Base-by-base conservation (phyloP, 2,888 invertebrate genomes). In the Caenorhabditis sp. region DNA sequence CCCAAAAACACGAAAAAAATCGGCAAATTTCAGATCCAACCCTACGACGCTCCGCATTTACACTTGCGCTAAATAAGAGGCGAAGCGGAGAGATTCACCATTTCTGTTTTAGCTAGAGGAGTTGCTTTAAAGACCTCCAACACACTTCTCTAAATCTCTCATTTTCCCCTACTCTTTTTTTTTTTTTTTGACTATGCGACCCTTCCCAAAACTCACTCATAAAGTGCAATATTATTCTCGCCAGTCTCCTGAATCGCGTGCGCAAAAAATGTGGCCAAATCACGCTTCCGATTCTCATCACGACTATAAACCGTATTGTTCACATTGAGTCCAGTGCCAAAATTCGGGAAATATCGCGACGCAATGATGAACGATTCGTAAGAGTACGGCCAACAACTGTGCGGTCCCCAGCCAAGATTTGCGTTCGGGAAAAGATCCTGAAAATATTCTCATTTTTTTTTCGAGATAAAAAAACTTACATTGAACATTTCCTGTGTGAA, bases 231-330 rank as follows among this genome's bases (percentile, higher is more conserved):
- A 54, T 85, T 81, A 67, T 83, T 85, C 65, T 85, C 83, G 53
- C 84, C 84, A 19, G 85, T 85, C 60, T 85, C 85, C 59, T 85
- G 85, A 10, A 85, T 75, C 1, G 82, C 83, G 54, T 85, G 85
- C 0, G 84, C 83, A 57, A 85, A 84, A 70, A 84, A 85, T 2
- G 84, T 80, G 3, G 85, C 80, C 63, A 85, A 61, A 58, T 85
- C 85, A 23, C 85, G 64, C 21, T 77, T 70, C 36, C 72, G 61
- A 64, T 83, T 83, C 68, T 85, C 77, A 17, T 73, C 72, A 4
- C 75, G 68, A 14, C 78, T 76, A 66, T 81, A 84, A 8, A 79
- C 81, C 58, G 74, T 81, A 62, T 81, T 80, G 0, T 78, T 78
- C 27, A 68, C 73, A 55, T 73, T 73, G n/a, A 70, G 71, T 3